Base-by-base conservation (phyloP, 2,113 vertebrate genomes). In the Nyctereutes procyonoides region DNA sequence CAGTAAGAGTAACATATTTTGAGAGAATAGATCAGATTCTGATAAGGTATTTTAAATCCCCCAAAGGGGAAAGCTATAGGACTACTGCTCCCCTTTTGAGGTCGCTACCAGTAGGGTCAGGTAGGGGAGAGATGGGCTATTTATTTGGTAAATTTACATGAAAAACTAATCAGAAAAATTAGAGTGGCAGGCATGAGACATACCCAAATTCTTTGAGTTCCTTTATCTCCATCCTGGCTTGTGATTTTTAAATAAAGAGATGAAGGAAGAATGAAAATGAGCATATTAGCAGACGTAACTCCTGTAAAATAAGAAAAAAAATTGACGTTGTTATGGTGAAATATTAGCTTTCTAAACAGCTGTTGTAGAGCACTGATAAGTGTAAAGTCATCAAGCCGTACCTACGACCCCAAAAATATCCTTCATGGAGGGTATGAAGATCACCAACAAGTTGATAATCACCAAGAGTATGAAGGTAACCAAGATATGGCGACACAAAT, bases 251-350 rank as follows among this genome's bases (percentile, higher is more conserved):
- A 98, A 96, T 99, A 99, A 77, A 99, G 95, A 0, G 98, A 98
- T 1, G 99, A 99, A 84, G 99, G 99, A 93, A 99, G 98, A 97
- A 99, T 99, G 98, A 99, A 99, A 97, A 99, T 99, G 96, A 99
- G 97, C 99, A 99, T 99, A 95, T 99, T 99, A 77, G 99, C 99
- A 94, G 99, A 99, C 62, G 99, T 99, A 77, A 98, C 99, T 9
- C 99, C 99, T 99, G 97, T 17, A 98, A 98, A 97, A 98, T 74
- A 82, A 53, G 96, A 96, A 96, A 14, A 82, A 53, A 43, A 81
- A 20, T 71, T 53, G 63, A 55, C 56, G 92, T 81, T 60, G 14
- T 96, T 96, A 97, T 2, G 48, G 32, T 77, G 69, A 69, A 87
- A 88, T 16, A 51, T 53, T 22, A 65, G 73, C 71, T 88, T 51